Base-by-base conservation (phyloP, 1,140 invertebrate genomes). In the Papilio dardanus region DNA sequence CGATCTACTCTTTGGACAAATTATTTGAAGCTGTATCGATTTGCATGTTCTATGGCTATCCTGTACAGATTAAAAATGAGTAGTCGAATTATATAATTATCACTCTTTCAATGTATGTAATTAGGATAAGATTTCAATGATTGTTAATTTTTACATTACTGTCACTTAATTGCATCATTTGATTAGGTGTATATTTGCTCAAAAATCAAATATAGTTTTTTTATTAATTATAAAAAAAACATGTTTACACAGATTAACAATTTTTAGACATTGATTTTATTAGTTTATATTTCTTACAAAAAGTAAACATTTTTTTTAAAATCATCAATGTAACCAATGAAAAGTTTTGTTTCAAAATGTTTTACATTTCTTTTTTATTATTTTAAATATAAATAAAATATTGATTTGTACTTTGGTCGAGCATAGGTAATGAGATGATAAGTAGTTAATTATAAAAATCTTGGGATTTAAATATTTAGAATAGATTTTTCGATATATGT, bases 71-170 rank as follows among this genome's bases (percentile, higher is more conserved):
- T 74, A 76, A 74, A 80, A 77, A 83, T 54, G 76, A 85, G 81
- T 88, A 88, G 85, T 74, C 40, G 77, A 83, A 84, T 85, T 86
- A 84, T 86, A 82, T 85, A 84, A 83, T 81, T 82, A 82, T 85
- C 86, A 89, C 85, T 86, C 77, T 88, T 88, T 88, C 83, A 85
- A 84, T 88, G 83, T 84, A 86, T 86, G 79, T 81, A 78, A 82
- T 75, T 84, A 88, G 79, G 74, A 67, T 88, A 88, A 81, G 46
- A 50, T 54, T 73, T 30, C 30, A 30, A 71, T 71, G 37, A 46
- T 24, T 50, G 14, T 73, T 75, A 2, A 21, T 71, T 73, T 46
- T 40, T 33, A 19, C 12, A 71, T 78, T 74, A 68, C n/a, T 71
- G 71, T 75, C 69, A 75, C 75, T 68, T 67, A 74, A 77, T 74